Evolutionary conservation across 2,888 invertebrate genomes (phyloP), one percentile per base, ranked within the genome.

Genomic region (Drosophila vallismaia): DNA sequence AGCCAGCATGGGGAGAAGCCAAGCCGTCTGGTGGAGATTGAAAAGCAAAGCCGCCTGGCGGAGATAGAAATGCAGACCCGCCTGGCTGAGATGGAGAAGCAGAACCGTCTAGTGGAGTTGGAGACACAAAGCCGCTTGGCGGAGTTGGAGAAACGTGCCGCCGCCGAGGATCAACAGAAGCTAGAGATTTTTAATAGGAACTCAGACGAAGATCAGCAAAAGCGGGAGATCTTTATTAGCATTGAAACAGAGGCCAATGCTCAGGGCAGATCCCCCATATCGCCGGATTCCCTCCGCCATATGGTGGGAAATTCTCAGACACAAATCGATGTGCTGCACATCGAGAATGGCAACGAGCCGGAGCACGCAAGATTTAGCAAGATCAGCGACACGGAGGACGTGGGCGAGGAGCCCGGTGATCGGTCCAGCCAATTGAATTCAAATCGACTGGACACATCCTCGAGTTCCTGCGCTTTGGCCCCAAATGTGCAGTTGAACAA

Each of bases 191-290:
- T 91, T 45, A 91, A 91, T n/a, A 90, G 91, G n/a, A 36, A 12
- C 12, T n/a, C 36, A 36, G 63, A 66, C 7, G 79, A 79, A 1
- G 67, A 73, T 36, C 67, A 67, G 10, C 86, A 86, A 48, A 90
- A 90, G 63, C 86, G 88, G 33, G 91, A 91, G 63, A 91, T 91
- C 31, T 91, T 91, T 44, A 91, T 91, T 12, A 90, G 91, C 75
- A 91, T 91, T 59, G 91, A 91, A 69, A 91, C 91, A 10, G 90
- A 91, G 75, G 80, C 89, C 44, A 91, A 90, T 67, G 91, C 89
- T 33, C 73, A 78, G 26, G 89, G 89, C 3, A 86, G 76, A 52
- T 85, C 89, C 3, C 76, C 88, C 26, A 89, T 89, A 26, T 90
- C 89, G 1, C 88, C 89, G 0, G 78, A 86, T 8, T 86, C 88